phyloP scores from a whole-genome alignment of 2,888 invertebrate species.

The Cartodere bifasciata region DNA sequence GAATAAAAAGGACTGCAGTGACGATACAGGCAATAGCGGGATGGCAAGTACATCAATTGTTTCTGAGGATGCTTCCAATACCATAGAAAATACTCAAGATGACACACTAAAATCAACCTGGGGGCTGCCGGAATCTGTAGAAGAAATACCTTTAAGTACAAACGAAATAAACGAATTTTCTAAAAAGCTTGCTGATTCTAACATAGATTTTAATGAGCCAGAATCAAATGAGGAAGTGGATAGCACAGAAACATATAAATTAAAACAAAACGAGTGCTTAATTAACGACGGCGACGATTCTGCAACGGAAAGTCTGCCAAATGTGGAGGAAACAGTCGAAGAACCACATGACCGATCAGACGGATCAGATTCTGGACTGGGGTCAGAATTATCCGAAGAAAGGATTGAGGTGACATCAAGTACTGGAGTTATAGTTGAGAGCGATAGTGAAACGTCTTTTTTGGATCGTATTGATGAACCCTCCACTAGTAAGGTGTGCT shows the following conservation, averaged over 20 bases:
- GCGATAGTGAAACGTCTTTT: constrained; percentile 41
- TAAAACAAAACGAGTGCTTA: constrained; percentile 15
- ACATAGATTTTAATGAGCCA: constrained; percentile 19
- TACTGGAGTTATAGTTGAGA: constrained; percentile 25
- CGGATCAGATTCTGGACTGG: constrained; percentile 74
- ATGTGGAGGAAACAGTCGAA: constrained; percentile 42
- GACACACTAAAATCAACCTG: too few relatives aligned
- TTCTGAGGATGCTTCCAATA: too few relatives aligned
- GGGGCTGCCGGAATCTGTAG: too few relatives aligned
- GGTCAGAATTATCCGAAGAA: constrained; percentile 60
- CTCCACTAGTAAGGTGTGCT: constrained; percentile 11
- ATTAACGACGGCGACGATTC: constrained; percentile 50
- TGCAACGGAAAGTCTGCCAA: constrained; percentile 47
- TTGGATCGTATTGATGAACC: constrained; percentile 31
- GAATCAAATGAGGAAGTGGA: constrained; percentile 23
- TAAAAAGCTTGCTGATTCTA: constrained; percentile 23
- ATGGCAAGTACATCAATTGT: too few relatives aligned
- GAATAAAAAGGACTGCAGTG: too few relatives aligned
- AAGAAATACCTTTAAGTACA: constrained; percentile 20
- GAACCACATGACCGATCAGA: constrained; percentile 56
- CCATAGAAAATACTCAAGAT: too few relatives aligned
- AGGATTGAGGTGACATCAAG: constrained; percentile 26
- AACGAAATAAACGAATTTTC: constrained; percentile 16
- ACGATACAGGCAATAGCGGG: too few relatives aligned
- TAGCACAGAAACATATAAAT: constrained; percentile 9